Evolutionary conservation across 2,797 vertebrate species (phyloP), one percentile per base, ranked within the genome.

Genomic region (Monodelphis domestica): DNA sequence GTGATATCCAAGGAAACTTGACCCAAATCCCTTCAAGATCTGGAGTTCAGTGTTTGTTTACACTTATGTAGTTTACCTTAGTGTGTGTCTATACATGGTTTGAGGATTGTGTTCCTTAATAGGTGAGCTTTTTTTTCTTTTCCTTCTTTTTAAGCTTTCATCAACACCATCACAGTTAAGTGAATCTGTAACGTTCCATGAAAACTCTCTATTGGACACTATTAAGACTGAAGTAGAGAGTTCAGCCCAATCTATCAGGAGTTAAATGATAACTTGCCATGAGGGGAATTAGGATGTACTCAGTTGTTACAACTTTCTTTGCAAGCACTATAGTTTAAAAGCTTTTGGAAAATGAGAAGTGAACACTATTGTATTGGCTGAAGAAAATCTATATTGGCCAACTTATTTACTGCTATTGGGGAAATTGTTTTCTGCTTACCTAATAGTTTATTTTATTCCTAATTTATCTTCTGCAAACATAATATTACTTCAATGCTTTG

Each of bases 401-500:
- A 88, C n/a, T 53, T 88, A 53, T 53, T 88, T 88, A 33, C 93
- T 94, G 93, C 63, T 91, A 53, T 88, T 91, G 30, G 89, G 95
- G 63, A 96, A 96, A 56, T 93, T 95, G 57, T 93, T 96, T 95
- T 90, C 78, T 97, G 95, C 88, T 95, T 96, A 89, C 54, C 92
- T 93, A 88, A 88, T 96, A 84, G 93, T 90, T 97, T 97, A 93
- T 97, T 84, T 84, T 84, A 93, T 97, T 97, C 93, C 94, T 97
- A 89, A 97, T 55, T 15, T 96, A 94, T 70, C 56, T 95, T 89
- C 87, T 97, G 88, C 94, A 97, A 96, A 93, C 94, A 55, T 56
- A 96, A 88, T 97, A n/a, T n/a, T n/a, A n/a, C 95, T 96, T 95
- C 89, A 95, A 53, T 96, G 94, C 94, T 96, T 97, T 98, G 95